phyloP scores from a whole-genome alignment of 2,797 vertebrate genomes.

The Pseudochaenichthys georgianus region DNA sequence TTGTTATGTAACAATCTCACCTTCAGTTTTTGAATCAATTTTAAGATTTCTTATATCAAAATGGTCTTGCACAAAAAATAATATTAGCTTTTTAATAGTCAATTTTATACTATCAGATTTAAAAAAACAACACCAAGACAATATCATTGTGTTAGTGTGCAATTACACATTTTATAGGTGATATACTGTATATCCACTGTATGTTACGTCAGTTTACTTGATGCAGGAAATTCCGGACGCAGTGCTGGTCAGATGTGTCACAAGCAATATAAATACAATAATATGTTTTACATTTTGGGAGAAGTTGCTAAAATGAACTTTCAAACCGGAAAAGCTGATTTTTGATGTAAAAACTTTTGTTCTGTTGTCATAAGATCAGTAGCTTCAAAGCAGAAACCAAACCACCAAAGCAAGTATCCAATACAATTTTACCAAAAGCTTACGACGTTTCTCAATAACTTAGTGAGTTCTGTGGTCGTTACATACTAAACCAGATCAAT shows the following conservation, averaged over 20 bases:
- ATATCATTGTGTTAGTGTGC: neutral
- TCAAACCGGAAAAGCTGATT: conserved; percentile 2
- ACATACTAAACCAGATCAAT: conserved; percentile 47
- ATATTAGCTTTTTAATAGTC: no score
- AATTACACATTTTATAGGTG: neutral
- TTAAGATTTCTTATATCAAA: neutral
- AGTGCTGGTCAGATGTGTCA: neutral
- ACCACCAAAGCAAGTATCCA: conserved; percentile 5
- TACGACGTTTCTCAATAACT: conserved; percentile 9
- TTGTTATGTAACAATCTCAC: neutral
- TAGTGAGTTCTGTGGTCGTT: conserved; percentile 28
- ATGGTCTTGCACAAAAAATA: neutral
- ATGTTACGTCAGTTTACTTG: neutral
- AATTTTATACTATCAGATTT: neutral
- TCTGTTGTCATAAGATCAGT: conserved; percentile 24
- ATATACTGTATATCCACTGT: neutral
- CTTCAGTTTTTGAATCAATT: neutral
- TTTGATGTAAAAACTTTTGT: conserved; percentile 5
- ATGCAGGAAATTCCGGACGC: neutral
- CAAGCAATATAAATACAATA: neutral
- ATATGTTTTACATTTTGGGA: no score
- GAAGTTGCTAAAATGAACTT: conserved; percentile 23
- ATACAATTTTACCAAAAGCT: conserved; percentile 20
- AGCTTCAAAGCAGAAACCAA: conserved; percentile 19
- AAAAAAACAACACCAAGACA: neutral